phyloP scores from a whole-genome alignment of 2,113 vertebrate species.

The Phaetusa simplex region DNA sequence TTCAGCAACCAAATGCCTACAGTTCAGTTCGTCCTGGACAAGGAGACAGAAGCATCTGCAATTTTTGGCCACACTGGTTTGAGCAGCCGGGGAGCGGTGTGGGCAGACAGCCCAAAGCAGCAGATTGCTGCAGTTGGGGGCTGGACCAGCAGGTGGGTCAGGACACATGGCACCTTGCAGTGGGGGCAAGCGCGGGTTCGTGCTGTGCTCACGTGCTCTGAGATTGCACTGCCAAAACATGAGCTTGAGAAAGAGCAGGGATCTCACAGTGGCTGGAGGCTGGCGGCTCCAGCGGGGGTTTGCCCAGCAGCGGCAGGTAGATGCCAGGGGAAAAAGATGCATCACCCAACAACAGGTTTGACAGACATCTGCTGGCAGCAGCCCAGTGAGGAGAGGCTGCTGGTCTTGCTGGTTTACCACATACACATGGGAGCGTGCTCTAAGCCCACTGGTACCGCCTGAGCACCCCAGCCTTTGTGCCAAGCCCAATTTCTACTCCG shows the following conservation, averaged over 20 bases:
- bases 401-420: not conserved
- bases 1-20: not conserved
- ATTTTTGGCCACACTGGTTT: not conserved
- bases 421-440: not conserved
- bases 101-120: not conserved
- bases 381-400: not conserved
- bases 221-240: not conserved
- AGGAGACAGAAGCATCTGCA: not conserved
- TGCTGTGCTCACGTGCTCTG: not conserved
- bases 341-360: not conserved
- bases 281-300: not conserved
- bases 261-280: not conserved
- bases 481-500: not conserved
- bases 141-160: not conserved
- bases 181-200: fast-evolving
- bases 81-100: not conserved
- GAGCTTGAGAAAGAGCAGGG: not conserved
- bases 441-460: not conserved
- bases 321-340: not conserved
- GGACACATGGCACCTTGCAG: fast-evolving
- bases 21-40: not conserved
- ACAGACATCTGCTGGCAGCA: not conserved
- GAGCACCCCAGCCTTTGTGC: fast-evolving
- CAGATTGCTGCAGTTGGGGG: not conserved
- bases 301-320: not conserved